Evolutionary conservation across 2,888 invertebrate species (phyloP).

Genomic region (Calameuta filiformis): DNA sequence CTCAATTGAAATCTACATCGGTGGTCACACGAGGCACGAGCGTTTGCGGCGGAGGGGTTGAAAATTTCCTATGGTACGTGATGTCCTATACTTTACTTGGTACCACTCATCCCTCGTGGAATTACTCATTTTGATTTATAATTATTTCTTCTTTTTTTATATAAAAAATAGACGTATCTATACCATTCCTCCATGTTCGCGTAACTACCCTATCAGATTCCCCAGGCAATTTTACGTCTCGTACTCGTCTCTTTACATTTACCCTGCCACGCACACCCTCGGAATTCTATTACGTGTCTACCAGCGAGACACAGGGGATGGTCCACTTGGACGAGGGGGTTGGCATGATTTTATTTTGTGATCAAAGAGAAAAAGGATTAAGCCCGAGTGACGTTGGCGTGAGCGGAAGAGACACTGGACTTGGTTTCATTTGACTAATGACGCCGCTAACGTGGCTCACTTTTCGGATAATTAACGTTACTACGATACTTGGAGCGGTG

Average conservation of each 20-base stretch:
- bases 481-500: neutral
- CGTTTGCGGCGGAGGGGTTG: slow-evolving; percentile 13
- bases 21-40: slow-evolving; percentile 42
- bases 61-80: neutral
- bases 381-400: neutral
- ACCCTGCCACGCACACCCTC: neutral
- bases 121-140: neutral
- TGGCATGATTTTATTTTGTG: neutral
- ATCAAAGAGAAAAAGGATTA: neutral
- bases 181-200: neutral
- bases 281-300: neutral
- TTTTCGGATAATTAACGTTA: neutral
- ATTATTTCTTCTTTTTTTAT: neutral
- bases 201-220: neutral
- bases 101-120: neutral
- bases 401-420: neutral
- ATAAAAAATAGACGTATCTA: neutral
- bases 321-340: neutral
- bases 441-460: neutral
- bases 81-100: neutral
- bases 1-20: slow-evolving; percentile 55
- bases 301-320: neutral
- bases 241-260: neutral
- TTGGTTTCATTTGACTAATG: neutral
- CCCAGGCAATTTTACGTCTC: neutral